Conservation (phyloP, 2,113 vertebrate genomes). For the Cyanoderma ruficeps region DNA sequence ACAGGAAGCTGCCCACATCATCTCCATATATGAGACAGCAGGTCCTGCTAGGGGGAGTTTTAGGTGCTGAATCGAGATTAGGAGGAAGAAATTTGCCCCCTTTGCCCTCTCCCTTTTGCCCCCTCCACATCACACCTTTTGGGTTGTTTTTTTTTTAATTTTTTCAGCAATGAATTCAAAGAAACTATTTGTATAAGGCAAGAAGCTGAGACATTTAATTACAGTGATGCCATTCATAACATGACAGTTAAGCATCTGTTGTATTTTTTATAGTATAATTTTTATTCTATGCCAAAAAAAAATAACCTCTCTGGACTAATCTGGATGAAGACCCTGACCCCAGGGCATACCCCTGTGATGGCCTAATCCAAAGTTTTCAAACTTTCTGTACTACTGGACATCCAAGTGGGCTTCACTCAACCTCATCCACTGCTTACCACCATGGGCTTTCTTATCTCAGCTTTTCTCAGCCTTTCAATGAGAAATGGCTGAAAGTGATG, state of each 20-base stretch:
- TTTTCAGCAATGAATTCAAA: background rate
- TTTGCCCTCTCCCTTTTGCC: background rate
- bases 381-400: background rate
- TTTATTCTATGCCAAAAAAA: background rate
- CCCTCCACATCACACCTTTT: background rate
- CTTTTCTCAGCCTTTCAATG: background rate
- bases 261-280: background rate
- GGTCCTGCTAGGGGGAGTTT: background rate
- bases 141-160: accelerated
- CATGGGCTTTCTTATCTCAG: background rate
- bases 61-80: background rate
- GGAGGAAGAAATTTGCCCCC: background rate
- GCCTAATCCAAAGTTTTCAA: background rate
- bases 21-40: background rate
- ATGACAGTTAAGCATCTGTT: constrained; percentile 19
- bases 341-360: background rate
- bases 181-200: background rate
- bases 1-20: background rate
- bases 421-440: background rate
- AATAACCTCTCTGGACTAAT: background rate
- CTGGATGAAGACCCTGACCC: background rate
- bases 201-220: constrained; percentile 7
- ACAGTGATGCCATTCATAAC: background rate
- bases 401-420: background rate
- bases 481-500: background rate